Conservation (phyloP, 2,888 invertebrate genomes). For the Eretmocerus hayati region DNA sequence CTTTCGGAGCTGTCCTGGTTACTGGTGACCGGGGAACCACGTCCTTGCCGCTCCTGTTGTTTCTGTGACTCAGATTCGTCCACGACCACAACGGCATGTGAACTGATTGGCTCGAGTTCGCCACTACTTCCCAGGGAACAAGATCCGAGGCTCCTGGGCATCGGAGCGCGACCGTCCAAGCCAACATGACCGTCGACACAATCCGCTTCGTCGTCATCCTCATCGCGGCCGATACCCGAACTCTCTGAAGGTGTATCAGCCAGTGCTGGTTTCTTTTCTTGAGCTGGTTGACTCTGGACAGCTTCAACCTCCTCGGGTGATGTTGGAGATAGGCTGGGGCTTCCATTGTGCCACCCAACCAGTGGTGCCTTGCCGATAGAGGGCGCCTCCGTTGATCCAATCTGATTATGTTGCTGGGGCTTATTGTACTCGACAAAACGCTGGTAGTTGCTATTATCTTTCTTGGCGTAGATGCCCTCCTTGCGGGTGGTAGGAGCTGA, state of each 20-base stretch:
- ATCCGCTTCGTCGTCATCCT: slow-evolving; percentile 7
- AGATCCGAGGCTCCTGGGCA: slow-evolving; percentile 33
- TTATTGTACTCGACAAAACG: slow-evolving; percentile 20
- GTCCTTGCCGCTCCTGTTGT: slow-evolving; percentile 19
- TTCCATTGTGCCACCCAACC: slow-evolving; percentile 42
- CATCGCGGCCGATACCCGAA: slow-evolving; percentile 51
- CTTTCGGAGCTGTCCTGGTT: slow-evolving; percentile 21
- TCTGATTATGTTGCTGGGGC: slow-evolving; percentile 3
- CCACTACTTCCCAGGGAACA: slow-evolving; percentile 26
- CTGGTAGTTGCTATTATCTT: slow-evolving; percentile 26
- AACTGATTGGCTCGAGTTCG: slow-evolving; percentile 21
- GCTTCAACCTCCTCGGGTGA: slow-evolving; percentile 22
- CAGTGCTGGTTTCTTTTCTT: too few species aligned
- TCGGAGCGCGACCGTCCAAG: slow-evolving; percentile 32
- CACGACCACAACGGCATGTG: too few species aligned
- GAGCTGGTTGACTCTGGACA: neutral
- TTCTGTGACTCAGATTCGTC: slow-evolving; percentile 16
- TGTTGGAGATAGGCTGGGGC: slow-evolving; percentile 36
- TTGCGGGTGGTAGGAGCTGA: too few species aligned
- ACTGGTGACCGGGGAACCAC: slow-evolving; percentile 27
- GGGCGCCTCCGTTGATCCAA: slow-evolving; percentile 7
- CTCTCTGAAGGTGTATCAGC: slow-evolving; percentile 41
- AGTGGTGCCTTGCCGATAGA: slow-evolving; percentile 34
- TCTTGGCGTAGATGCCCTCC: slow-evolving; percentile 28
- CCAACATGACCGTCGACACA: slow-evolving; percentile 35